These are phyloP conservation scores for Mastacembelus armatus DNA, from an alignment of 2,797 vertebrate species.

Conservation along the genomic window DNA sequence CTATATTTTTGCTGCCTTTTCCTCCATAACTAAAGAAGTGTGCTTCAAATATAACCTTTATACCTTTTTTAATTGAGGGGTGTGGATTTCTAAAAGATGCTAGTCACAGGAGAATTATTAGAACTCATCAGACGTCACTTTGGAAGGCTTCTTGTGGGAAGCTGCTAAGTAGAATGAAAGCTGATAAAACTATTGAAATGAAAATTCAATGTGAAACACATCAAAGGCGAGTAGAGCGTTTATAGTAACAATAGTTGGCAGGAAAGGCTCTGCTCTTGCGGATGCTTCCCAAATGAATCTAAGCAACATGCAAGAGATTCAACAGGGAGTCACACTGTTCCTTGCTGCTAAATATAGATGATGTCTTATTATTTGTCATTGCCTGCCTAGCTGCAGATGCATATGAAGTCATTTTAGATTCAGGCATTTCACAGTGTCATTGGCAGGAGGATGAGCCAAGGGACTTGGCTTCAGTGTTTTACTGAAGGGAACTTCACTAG, in stretches of 20 bases:
- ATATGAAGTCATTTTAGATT: constrained; percentile 8
- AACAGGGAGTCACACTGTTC: neutral
- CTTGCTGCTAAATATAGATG: neutral
- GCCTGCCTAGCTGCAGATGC: neutral
- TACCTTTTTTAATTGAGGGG: constrained; percentile 2
- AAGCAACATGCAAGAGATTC: constrained; percentile 27
- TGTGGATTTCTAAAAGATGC: constrained; percentile 32
- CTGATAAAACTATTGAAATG: constrained; percentile 36
- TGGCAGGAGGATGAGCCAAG: neutral
- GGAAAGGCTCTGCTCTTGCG: constrained; percentile 10
- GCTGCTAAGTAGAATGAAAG: constrained; percentile 43
- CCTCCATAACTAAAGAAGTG: neutral
- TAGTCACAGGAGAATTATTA: constrained; percentile 45
- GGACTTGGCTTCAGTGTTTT: neutral
- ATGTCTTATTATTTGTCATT: neutral
- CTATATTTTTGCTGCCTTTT: constrained; percentile 10
- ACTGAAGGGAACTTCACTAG: constrained; percentile 4
- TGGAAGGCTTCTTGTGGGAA: constrained; percentile 31
- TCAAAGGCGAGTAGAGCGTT: constrained; percentile 40
- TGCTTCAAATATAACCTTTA: constrained; percentile 24
- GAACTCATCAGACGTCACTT: constrained; percentile 34
- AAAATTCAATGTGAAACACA: constrained; percentile 32
- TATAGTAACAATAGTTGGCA: constrained; percentile 29
- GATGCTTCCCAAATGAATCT: constrained; percentile 16
- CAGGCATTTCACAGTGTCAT: constrained; percentile 20